Conservation (phyloP, 2,888 invertebrate genomes). For the Zonitis immaculata region DNA sequence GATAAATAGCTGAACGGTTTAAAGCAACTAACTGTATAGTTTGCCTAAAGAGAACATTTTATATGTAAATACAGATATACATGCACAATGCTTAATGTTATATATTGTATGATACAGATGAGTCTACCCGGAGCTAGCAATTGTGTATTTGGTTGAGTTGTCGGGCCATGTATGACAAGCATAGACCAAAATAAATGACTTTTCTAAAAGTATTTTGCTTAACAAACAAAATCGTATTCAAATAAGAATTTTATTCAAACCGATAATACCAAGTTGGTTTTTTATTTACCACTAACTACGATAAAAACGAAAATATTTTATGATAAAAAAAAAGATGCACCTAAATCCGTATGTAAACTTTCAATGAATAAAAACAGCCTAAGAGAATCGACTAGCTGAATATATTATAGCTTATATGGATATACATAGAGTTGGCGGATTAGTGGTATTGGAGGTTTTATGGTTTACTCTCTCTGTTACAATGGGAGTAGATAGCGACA, state of each 20-base stretch:
- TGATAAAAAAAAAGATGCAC: too few species aligned
- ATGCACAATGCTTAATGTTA: conserved; percentile 28
- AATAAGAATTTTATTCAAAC: too few species aligned
- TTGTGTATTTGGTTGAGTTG: conserved; percentile 4
- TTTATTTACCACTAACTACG: too few species aligned
- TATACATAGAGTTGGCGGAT: conserved; percentile 34
- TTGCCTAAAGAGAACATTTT: conserved; percentile 32
- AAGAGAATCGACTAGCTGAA: conserved; percentile 14
- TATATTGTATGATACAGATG: conserved; percentile 38
- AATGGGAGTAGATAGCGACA: too few species aligned
- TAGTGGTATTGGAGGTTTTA: conserved; percentile 41
- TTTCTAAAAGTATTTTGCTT: conserved; percentile 18
- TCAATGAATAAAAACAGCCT: conserved; percentile 6
- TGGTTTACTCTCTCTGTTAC: conserved; percentile 35
- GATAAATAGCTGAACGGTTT: conserved; percentile 32
- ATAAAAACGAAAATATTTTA: too few species aligned
- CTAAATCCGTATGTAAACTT: neutral
- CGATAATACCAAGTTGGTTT: too few species aligned
- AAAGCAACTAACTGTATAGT: conserved; percentile 32
- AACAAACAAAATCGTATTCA: neutral
- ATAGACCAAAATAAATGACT: conserved; percentile 44
- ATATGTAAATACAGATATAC: conserved; percentile 26
- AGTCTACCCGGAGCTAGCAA: conserved; percentile 19
- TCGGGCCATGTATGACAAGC: conserved; percentile 33
- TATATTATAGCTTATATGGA: conserved; percentile 25